These are phyloP conservation scores for Magallana nippona DNA, from an alignment of 2,888 invertebrate species.

Conservation along the genomic window DNA sequence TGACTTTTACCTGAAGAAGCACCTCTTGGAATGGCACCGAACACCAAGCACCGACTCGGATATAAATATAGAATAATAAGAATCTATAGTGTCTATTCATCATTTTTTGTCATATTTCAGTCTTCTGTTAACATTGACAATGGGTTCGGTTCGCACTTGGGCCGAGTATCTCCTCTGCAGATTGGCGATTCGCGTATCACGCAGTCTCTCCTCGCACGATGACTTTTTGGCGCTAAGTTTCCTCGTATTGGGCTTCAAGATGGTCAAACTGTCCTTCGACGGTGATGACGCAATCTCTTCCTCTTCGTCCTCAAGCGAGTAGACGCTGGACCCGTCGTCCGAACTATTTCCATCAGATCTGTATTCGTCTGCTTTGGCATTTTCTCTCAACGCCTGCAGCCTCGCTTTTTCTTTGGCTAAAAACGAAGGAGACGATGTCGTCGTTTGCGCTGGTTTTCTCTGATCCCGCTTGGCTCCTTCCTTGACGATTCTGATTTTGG, in stretches of 20 bases:
- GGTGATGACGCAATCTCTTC: background rate
- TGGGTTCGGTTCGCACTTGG: slow-evolving; percentile 41
- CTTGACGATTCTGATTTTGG: slow-evolving; percentile 38
- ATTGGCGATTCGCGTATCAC: slow-evolving; percentile 40
- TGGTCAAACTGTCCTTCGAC: background rate
- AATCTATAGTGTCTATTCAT: background rate
- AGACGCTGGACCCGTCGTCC: slow-evolving; percentile 38
- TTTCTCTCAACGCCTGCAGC: slow-evolving; percentile 33
- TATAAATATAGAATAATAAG: too few relatives aligned
- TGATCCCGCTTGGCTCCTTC: background rate
- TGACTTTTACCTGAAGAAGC: too few relatives aligned
- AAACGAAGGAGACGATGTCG: slow-evolving; percentile 24
- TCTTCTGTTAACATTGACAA: slow-evolving; percentile 41
- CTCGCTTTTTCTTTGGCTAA: slow-evolving; percentile 38
- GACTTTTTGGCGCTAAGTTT: slow-evolving; percentile 28
- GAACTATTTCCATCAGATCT: slow-evolving; percentile 45
- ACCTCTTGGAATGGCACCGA: too few relatives aligned
- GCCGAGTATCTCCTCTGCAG: slow-evolving; percentile 44
- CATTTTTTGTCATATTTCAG: slow-evolving; percentile 31
- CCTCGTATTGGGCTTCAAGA: background rate
- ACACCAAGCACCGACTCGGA: too few relatives aligned
- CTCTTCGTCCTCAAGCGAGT: slow-evolving; percentile 43
- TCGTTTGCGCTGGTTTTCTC: background rate
- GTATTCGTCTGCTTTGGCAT: slow-evolving; percentile 28
- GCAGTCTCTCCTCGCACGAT: slow-evolving; percentile 39